Conservation (phyloP, 2,797 vertebrate genomes). For the Pangasius mekongensis region DNA sequence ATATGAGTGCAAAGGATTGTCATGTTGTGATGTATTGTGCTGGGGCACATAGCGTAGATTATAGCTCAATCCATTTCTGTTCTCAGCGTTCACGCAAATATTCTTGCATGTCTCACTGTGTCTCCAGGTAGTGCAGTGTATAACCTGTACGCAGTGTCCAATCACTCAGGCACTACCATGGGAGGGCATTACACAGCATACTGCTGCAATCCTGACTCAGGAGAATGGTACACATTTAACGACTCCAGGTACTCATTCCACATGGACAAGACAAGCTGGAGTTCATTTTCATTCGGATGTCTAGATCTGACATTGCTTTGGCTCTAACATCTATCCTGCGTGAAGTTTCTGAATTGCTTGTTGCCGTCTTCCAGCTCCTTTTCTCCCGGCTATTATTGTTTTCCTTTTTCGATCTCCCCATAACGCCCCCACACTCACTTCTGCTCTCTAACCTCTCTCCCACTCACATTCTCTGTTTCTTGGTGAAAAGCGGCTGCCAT, state of each 20-base stretch:
- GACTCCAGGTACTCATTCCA: conserved; percentile 86
- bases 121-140: conserved; percentile 83
- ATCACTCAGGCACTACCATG: conserved; percentile 98
- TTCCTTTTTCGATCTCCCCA: background rate
- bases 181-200: conserved; percentile 98
- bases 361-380: conserved; percentile 21
- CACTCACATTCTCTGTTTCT: background rate
- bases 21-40: background rate
- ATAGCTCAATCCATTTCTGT: background rate
- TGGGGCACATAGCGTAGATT: background rate
- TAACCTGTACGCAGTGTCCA: conserved; percentile 97
- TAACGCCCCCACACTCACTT: background rate
- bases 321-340: background rate
- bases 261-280: background rate
- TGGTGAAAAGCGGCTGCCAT: background rate
- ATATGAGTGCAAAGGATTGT: background rate
- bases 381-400: conserved; percentile 19
- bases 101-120: background rate
- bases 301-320: background rate
- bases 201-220: conserved; percentile 89
- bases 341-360: conserved; percentile 2
- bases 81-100: background rate
- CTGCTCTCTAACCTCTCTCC: conserved; percentile 29
- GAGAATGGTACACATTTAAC: conserved; percentile 95
- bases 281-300: background rate